Conservation (phyloP, 2,113 vertebrate genomes). For the Eleginops maclovinus region DNA sequence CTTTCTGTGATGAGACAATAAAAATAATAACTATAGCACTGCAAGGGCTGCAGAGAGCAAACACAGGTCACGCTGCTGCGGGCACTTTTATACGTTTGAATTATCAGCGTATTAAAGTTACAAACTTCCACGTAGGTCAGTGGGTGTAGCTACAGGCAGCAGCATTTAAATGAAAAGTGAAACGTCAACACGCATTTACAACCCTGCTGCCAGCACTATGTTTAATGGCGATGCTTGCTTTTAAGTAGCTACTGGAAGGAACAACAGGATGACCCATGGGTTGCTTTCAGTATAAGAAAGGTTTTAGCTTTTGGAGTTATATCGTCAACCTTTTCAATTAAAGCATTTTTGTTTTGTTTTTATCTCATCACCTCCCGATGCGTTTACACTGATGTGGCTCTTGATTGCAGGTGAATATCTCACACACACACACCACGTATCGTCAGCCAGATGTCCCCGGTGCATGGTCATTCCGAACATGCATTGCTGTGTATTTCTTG, state of each 20-base stretch:
- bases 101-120: slow-evolving; percentile 85
- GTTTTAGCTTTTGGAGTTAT: neutral
- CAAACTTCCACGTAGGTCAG: slow-evolving; percentile 74
- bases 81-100: slow-evolving; percentile 79
- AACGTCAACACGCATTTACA: slow-evolving; percentile 79
- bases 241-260: slow-evolving; percentile 35
- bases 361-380: slow-evolving; percentile 6
- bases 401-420: slow-evolving; percentile 31
- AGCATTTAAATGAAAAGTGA: slow-evolving; percentile 67
- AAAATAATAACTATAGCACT: neutral
- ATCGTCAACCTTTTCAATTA: slow-evolving; percentile 12
- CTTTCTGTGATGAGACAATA: slow-evolving; percentile 23
- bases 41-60: slow-evolving; percentile 42
- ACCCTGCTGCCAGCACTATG: slow-evolving; percentile 49
- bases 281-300: slow-evolving; percentile 39
- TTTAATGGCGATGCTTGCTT: slow-evolving; percentile 59
- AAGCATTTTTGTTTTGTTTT: neutral
- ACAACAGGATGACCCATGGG: slow-evolving; percentile 54
- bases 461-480: slow-evolving; percentile 50
- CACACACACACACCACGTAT: slow-evolving; percentile 5
- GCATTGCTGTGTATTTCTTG: slow-evolving; percentile 58
- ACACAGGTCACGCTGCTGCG: slow-evolving; percentile 13
- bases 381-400: slow-evolving; percentile 26
- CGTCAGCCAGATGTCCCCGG: neutral
- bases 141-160: slow-evolving; percentile 56